Base-by-base conservation (phyloP, 2,888 invertebrate species). In the Drosophila cognata region DNA sequence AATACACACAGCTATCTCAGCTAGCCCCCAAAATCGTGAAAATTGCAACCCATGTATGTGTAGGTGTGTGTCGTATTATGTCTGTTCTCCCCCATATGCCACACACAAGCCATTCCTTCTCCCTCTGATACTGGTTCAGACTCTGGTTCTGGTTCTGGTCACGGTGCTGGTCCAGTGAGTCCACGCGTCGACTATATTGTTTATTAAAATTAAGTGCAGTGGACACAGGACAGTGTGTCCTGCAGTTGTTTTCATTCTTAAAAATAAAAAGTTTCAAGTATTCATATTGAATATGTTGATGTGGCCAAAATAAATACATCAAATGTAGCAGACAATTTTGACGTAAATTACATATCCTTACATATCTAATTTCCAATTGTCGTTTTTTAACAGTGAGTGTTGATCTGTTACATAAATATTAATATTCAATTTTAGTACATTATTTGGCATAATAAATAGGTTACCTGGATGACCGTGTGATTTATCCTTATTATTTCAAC, bases 121-220 rank as follows among this genome's bases (percentile, higher is more conserved):
- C 5, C 29, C 36, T 8, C 46, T 16, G 28, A 16, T 7, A 46
- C 8, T 46, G 25, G 46, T 46, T 46, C 21, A 21, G 46, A 13
- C 46, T 21, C 46, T 46, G 46, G n/a, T 55, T 48, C 13, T n/a
- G n/a, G 28, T 21, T 16, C 36, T 60, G 38, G 41, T 25, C 70
- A 56, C 11, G 25, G 35, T 35, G 41, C 50, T 66, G 71, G 25
- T 60, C 58, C 78, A 68, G 33, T 48, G 38, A 41, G 35, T 64
- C 75, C 84, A 87, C 81, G 82, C 77, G 77, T 67, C 71, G 57
- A 77, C 85, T 75, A 88, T 88, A 80, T 82, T 85, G 88, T 86
- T 89, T 86, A 86, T 86, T 86, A 86, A 89, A 79, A 86, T 85
- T 82, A 86, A 89, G 90, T 88, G 80, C 76, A 71, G 58, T 66